phyloP scores from a whole-genome alignment of 2,113 vertebrate species.

The Chaetodon auriga region DNA sequence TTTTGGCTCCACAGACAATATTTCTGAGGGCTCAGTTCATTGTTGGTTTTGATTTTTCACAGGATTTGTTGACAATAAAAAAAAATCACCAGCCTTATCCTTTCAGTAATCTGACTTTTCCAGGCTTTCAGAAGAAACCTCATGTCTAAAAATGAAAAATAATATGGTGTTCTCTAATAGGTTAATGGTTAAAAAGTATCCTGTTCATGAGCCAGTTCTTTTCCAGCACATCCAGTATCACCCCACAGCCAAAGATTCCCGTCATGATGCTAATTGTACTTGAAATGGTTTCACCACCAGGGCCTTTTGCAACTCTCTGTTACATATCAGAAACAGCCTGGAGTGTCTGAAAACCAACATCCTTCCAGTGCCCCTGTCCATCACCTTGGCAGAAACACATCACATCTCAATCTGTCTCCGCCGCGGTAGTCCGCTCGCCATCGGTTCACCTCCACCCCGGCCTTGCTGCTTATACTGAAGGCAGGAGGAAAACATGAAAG shows the following conservation, averaged over 20 bases:
- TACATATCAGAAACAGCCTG: constrained; percentile 25
- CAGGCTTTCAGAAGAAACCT: background rate
- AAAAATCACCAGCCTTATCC: background rate
- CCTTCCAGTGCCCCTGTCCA: constrained; percentile 26
- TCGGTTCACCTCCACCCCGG: constrained; percentile 56
- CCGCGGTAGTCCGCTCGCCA: constrained; percentile 24
- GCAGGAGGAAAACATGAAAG: constrained; percentile 72
- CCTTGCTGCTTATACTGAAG: constrained; percentile 33
- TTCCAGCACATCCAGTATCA: background rate
- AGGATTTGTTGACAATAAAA: background rate
- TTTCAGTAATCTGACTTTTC: background rate
- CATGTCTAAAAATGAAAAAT: background rate
- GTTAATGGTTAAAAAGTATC: background rate
- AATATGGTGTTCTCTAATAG: background rate
- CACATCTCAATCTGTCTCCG: constrained; percentile 47
- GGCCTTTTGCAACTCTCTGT: constrained; percentile 7
- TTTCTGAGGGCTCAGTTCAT: background rate
- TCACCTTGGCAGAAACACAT: constrained; percentile 45
- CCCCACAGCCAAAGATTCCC: constrained; percentile 11
- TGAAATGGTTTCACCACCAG: constrained; percentile 26
- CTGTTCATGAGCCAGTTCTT: constrained; percentile 4
- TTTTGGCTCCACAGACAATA: background rate
- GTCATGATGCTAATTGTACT: constrained; percentile 19
- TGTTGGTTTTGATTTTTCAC: background rate
- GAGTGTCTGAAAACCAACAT: constrained; percentile 46